Conservation (phyloP, 1,140 invertebrate genomes). For the Cephus cinctus region DNA sequence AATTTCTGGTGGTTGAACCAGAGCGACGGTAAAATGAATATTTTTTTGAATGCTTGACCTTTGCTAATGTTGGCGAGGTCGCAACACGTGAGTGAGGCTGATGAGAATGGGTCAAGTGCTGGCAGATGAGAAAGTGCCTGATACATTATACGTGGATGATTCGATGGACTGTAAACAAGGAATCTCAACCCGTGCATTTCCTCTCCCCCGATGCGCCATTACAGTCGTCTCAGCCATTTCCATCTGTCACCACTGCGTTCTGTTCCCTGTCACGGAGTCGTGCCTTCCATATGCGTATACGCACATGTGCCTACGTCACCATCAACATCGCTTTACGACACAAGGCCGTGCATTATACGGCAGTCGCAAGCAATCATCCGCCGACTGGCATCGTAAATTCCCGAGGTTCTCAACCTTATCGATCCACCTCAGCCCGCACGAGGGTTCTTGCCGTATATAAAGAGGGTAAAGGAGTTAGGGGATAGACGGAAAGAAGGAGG, state of each 20-base stretch:
- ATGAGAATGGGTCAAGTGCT: no score
- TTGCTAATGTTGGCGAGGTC: no score
- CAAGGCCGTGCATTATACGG: conserved; percentile 54
- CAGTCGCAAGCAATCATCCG: conserved; percentile 54
- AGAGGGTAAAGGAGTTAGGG: no score
- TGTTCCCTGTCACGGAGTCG: conserved; percentile 27
- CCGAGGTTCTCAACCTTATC: conserved; percentile 52
- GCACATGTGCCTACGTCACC: conserved; percentile 28
- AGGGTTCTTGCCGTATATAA: background rate
- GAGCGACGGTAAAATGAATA: no score
- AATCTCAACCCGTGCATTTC: conserved; percentile 19
- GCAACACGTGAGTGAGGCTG: no score
- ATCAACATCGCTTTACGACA: conserved; percentile 49
- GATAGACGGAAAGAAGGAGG: no score
- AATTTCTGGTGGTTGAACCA: no score
- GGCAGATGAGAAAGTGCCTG: no score
- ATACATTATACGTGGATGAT: no score
- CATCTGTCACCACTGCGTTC: conserved; percentile 18
- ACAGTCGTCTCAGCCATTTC: background rate
- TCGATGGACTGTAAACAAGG: conserved; percentile 30
- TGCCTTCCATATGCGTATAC: conserved; percentile 27
- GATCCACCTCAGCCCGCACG: conserved; percentile 21
- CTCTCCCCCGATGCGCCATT: background rate
- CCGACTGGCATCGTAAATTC: conserved; percentile 51
- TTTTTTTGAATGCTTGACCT: no score